phyloP scores from a whole-genome alignment of 2,888 invertebrate genomes.

The Romanomermis culicivorax region DNA sequence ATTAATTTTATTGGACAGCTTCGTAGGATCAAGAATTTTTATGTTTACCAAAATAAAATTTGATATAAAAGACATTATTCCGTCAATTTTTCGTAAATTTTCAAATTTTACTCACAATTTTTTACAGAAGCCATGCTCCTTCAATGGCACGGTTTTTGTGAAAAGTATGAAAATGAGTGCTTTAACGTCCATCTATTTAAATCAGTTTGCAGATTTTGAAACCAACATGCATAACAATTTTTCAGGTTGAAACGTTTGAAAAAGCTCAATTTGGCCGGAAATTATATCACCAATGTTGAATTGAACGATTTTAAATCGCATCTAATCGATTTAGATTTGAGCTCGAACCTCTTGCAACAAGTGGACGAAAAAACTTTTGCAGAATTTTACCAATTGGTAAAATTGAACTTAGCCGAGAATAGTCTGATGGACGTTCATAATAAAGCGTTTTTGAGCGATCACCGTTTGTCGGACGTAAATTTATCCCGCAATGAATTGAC shows the following conservation, averaged over 20 bases:
- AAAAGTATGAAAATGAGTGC: too few species aligned
- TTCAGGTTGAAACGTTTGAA: slow-evolving; percentile 14
- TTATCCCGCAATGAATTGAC: neutral
- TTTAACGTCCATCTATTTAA: too few species aligned
- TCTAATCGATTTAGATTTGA: neutral
- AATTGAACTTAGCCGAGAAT: slow-evolving; percentile 37
- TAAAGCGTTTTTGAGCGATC: neutral
- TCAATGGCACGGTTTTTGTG: too few species aligned
- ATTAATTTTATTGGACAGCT: too few species aligned
- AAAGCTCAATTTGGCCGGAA: slow-evolving; percentile 13
- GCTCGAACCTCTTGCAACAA: neutral
- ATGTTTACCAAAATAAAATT: too few species aligned
- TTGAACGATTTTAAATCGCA: neutral
- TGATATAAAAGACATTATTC: too few species aligned
- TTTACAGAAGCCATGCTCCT: too few species aligned
- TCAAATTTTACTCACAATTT: too few species aligned
- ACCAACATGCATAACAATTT: too few species aligned
- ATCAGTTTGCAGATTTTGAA: too few species aligned
- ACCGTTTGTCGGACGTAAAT: neutral
- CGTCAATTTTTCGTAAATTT: too few species aligned
- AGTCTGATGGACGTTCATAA: slow-evolving; percentile 25
- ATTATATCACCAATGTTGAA: neutral
- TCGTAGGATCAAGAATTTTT: too few species aligned
- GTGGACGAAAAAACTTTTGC: slow-evolving; percentile 35
- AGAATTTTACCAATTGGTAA: slow-evolving; percentile 44